A percentile compares a stretch with the other conserved stretches of the same genome.
These are phyloP conservation scores for Buathra laborator DNA, from an alignment of 2,888 invertebrate genomes.

Conservation along the genomic window DNA sequence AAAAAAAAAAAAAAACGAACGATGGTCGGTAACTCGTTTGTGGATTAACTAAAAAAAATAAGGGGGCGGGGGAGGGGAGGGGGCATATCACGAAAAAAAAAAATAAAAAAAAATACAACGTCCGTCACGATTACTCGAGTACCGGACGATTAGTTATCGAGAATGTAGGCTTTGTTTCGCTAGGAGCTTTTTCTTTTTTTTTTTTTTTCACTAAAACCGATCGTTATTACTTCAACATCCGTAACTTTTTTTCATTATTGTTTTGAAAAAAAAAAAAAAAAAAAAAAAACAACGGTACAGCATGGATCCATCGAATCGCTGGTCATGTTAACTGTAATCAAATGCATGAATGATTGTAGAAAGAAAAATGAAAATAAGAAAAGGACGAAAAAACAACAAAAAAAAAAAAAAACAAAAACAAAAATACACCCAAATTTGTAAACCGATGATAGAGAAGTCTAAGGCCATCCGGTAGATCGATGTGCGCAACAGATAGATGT, in stretches of 20 bases:
- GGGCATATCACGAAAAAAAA: constrained; percentile 29
- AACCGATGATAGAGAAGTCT: constrained; percentile 66
- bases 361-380: constrained; percentile 32
- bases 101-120: constrained; percentile 31
- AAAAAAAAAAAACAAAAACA: constrained; percentile 5
- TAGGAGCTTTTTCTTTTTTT: constrained; percentile 26
- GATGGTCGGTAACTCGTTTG: constrained; percentile 50
- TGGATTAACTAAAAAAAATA: constrained; percentile 35
- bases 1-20: background rate
- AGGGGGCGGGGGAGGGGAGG: background rate
- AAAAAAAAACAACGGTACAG: constrained; percentile 46
- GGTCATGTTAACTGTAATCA: constrained; percentile 65
- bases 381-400: constrained; percentile 11
- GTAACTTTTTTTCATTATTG: constrained; percentile 35
- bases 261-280: background rate
- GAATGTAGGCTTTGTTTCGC: constrained; percentile 59
- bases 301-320: constrained; percentile 62
- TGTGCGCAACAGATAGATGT: constrained; percentile 65
- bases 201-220: constrained; percentile 26
- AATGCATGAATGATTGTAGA: constrained; percentile 72
- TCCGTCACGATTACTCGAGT: constrained; percentile 58
- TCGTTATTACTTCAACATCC: constrained; percentile 14
- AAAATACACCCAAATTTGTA: constrained; percentile 49
- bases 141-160: constrained; percentile 52
- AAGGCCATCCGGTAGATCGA: constrained; percentile 72